phyloP scores from a whole-genome alignment of 2,888 invertebrate species.

The Campoletis raptor region DNA sequence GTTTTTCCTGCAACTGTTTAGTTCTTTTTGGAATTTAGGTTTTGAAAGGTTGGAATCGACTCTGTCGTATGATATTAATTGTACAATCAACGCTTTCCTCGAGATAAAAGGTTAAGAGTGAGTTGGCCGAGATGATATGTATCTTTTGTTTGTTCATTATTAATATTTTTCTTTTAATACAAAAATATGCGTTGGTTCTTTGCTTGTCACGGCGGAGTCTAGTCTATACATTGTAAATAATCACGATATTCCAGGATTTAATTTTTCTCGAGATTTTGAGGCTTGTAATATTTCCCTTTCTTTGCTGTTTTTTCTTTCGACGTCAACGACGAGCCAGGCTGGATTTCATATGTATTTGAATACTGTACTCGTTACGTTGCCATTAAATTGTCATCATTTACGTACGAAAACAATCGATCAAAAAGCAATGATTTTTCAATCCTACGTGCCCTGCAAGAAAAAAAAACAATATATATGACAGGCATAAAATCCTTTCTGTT shows the following conservation, averaged over 20 bases:
- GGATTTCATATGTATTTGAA: slow-evolving; percentile 61
- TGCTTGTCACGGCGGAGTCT: slow-evolving; percentile 70
- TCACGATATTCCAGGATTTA: slow-evolving; percentile 62
- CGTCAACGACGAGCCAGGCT: slow-evolving; percentile 46
- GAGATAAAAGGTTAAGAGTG: background rate
- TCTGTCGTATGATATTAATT: slow-evolving; percentile 44
- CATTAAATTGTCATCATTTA: slow-evolving; percentile 82
- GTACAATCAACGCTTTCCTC: slow-evolving; percentile 19
- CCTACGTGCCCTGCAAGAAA: background rate
- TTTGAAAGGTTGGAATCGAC: slow-evolving; percentile 30
- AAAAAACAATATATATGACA: background rate
- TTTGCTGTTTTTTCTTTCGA: slow-evolving; percentile 42
- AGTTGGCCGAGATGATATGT: background rate
- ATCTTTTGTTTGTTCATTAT: background rate
- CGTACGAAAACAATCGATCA: slow-evolving; percentile 66
- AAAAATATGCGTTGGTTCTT: slow-evolving; percentile 31
- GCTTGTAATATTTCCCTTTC: slow-evolving; percentile 22
- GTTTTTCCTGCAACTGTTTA: background rate
- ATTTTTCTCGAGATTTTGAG: slow-evolving; percentile 39
- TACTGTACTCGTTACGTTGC: slow-evolving; percentile 79
- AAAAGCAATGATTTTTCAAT: slow-evolving; percentile 1
- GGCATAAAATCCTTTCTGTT: background rate
- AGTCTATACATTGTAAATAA: slow-evolving; percentile 78
- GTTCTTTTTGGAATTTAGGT: slow-evolving; percentile 5
- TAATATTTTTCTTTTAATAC: background rate